Evolutionary conservation across 30 jellyfish, hydroid and myxozoan genomes (phyloP), one percentile per base, ranked within the genome.

Genomic region (Hydra vulgaris): DNA sequence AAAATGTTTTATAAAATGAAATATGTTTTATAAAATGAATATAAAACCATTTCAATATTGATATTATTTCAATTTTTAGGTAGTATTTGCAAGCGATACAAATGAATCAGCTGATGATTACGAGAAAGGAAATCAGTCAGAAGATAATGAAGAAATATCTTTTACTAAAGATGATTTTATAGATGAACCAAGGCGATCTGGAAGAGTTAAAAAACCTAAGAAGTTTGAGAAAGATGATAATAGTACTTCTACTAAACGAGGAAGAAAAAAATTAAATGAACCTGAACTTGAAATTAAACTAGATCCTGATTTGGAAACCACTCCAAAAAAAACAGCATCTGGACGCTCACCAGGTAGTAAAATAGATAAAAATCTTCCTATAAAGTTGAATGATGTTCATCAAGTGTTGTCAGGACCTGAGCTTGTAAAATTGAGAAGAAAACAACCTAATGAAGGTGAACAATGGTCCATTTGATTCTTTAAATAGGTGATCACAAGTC

Each of bases 191-290:
- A 78, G 85, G 69, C 66, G 69, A 1, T 78, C 85, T 12, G 27
- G 70, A 16, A 75, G 85, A 53, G 85, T 56, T 52, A 75, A 25
- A 21, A 78, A 78, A 53, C 85, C 85, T 17, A 78, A 78, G n/a
- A 20, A 55, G 7, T 78, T 78, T 23, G 27, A 55, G 22, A 40
- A 40, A 40, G 85, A 78, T 61, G 61, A 40, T 3, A 40, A 40
- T 12, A 40, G 12, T 40, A 3, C 61, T 12, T 40, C 61, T 12
- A 40, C 8, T 40, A 40, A 40, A 40, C 61, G 61, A 12, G 61
- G 61, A 40, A 40, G 61, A 40, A 40, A 40, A 40, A 3, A 3
- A 40, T 12, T 40, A 3, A 40, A 40, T 40, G 61, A 40, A 40
- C 61, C 61, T 40, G 61, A 5, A 40, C n/a, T n/a, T n/a, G 61